Evolutionary conservation across 2,888 invertebrate genomes (phyloP).

Genomic region (Hylaea fasciaria): DNA sequence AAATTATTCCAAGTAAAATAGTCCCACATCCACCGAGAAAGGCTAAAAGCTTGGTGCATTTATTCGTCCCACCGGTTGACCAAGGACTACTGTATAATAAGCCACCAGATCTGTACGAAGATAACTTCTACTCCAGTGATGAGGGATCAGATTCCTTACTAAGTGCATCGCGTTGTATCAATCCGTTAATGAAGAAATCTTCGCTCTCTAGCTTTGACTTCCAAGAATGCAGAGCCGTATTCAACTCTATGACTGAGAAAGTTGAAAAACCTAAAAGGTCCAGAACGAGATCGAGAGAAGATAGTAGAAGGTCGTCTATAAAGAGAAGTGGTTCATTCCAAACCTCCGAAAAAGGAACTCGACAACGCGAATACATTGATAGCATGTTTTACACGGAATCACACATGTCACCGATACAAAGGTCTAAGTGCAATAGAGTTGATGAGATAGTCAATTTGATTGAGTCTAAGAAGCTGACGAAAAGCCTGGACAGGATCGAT

Average conservation of each 20-base stretch:
- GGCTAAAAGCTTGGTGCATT: slow-evolving; percentile 88
- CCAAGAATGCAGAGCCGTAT: slow-evolving; percentile 83
- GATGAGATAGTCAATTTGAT: slow-evolving; percentile 83
- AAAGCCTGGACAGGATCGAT: slow-evolving; percentile 92
- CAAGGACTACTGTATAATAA: slow-evolving; percentile 83
- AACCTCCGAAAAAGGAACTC: slow-evolving; percentile 74
- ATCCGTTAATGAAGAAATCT: slow-evolving; percentile 68
- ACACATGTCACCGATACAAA: slow-evolving; percentile 70
- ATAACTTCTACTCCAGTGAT: slow-evolving; percentile 85
- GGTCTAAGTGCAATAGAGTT: slow-evolving; percentile 72
- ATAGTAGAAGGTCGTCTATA: slow-evolving; percentile 64
- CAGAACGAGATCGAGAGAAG: slow-evolving; percentile 73
- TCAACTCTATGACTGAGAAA: slow-evolving; percentile 84
- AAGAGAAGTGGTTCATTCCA: slow-evolving; percentile 82
- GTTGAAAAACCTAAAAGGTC: slow-evolving; percentile 65
- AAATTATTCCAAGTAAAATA: slow-evolving; percentile 91
- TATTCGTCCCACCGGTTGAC: slow-evolving; percentile 87
- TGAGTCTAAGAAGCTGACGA: slow-evolving; percentile 87
- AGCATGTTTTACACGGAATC: slow-evolving; percentile 85
- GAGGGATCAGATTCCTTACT: slow-evolving; percentile 89
- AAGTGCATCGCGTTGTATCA: slow-evolving; percentile 85
- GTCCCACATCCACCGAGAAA: slow-evolving; percentile 93
- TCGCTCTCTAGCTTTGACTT: slow-evolving; percentile 74
- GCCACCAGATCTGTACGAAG: slow-evolving; percentile 83
- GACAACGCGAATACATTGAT: slow-evolving; percentile 83